Evolutionary conservation across 37 sponge, comb jelly and placozoan genomes (phyloP), one percentile per base, ranked within the genome.

Genomic region (Theonella swinhoei): DNA sequence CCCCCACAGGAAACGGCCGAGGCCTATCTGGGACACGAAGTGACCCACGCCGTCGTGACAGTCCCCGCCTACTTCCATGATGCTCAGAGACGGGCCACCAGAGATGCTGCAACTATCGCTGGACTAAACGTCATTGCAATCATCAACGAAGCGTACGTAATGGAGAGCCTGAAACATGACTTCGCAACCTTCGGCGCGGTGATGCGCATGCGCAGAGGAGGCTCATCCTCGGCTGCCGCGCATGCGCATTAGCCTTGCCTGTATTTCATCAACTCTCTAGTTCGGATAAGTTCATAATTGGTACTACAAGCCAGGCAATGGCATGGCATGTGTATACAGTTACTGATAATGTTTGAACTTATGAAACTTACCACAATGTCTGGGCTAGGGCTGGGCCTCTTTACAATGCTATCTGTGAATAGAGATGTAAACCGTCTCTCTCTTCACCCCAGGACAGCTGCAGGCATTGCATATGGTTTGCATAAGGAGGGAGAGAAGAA

Each of bases 1-100:
- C n/a, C n/a, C n/a, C n/a, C n/a, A 47, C 70, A 92, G 89, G 99
- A 98, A 59, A 98, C 92, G 19, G 99, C 99, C 20, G 99, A 98
- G 64, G 99, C 97, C 11, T 98, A 96, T 79, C 89, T 98, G 17
- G 99, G 99, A 33, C 87, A 94, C 79, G 43, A 90, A 17, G 91
- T 98, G 0, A 98, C 95, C 33, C 93, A 98, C 79, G 97, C 97
- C 64, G 99, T 98, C 0, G 99, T 98, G 31, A 98, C 99, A 20
- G 99, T 98, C 17, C 99, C 99, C 19, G 99, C 99, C 68, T 98
- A 98, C 84, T 98, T 98, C 97, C 96, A 98, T 68, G 99, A 98
- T 77, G 99, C 99, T n/a, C 99, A 98, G 79, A 80, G 99, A 62
- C 99, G 96, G 74, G 99, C 99, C 43, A 98, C 99, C 59, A 98